phyloP scores from a whole-genome alignment of 2,888 invertebrate species.

The Aplocera efformata region DNA sequence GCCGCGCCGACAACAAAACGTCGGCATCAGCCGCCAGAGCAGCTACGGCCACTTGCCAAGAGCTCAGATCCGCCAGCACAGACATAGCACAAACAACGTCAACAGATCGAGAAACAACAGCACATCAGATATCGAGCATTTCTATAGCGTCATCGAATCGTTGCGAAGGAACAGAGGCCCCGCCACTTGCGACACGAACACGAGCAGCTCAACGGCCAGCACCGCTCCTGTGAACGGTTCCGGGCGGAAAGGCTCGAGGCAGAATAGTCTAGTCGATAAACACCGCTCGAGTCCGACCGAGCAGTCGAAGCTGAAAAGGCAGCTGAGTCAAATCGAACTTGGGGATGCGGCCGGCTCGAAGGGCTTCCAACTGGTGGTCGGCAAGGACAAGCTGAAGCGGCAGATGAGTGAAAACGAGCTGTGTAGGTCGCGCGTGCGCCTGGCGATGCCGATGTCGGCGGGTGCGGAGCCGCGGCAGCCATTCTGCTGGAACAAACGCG shows the following conservation, averaged over 20 bases:
- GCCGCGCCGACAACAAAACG: constrained; percentile 64
- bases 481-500: constrained; percentile 61
- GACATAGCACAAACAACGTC: constrained; percentile 58
- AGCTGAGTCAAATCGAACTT: constrained; percentile 61
- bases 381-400: constrained; percentile 63
- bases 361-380: constrained; percentile 66
- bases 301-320: constrained; percentile 48
- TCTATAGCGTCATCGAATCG: constrained; percentile 66
- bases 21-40: constrained; percentile 59
- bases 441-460: constrained; percentile 75
- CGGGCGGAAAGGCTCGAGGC: constrained; percentile 44
- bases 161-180: constrained; percentile 44
- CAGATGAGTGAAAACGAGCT: constrained; percentile 70
- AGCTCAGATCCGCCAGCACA: constrained; percentile 56
- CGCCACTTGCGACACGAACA: constrained; percentile 47
- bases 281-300: constrained; percentile 46
- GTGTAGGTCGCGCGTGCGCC: constrained; percentile 54
- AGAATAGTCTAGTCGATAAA: constrained; percentile 59
- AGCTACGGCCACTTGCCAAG: constrained; percentile 67
- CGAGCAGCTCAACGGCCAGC: constrained; percentile 60
- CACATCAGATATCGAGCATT: constrained; percentile 58
- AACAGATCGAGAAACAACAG: constrained; percentile 52
- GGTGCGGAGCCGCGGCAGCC: constrained; percentile 65
- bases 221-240: constrained; percentile 37
- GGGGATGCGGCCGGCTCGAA: constrained; percentile 37